Percentiles rank a stretch among this genome's conserved stretches.
Conservation (phyloP, 2,888 invertebrate genomes). For the Tromatobia lineatoria region DNA sequence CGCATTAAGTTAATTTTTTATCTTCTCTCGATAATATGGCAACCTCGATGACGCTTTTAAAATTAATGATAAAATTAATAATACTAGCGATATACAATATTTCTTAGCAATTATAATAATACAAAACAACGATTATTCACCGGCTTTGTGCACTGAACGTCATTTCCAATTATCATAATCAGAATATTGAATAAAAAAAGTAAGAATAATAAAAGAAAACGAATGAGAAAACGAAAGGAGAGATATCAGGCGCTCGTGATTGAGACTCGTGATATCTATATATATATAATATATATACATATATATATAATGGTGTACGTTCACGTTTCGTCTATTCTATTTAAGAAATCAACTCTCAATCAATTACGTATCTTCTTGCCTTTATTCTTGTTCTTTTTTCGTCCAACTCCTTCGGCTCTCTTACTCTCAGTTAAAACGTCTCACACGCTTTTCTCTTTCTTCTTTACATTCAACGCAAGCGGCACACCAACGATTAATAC, state of each 20-base stretch:
- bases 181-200: constrained; percentile 7
- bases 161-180: constrained; percentile 17
- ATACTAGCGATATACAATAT: constrained; percentile 72
- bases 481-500: constrained; percentile 39
- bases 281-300: too few species aligned
- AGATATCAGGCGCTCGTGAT: constrained; percentile 35
- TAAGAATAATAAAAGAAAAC: constrained; percentile 18
- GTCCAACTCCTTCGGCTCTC: background rate
- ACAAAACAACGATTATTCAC: constrained; percentile 28
- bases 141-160: constrained; percentile 39
- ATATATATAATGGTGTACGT: constrained; percentile 8
- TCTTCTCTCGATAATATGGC: constrained; percentile 75
- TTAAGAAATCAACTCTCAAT: constrained; percentile 17
- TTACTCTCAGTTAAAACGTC: constrained; percentile 3
- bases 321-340: constrained; percentile 11
- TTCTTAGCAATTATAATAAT: constrained; percentile 28
- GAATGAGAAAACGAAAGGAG: constrained; percentile 38
- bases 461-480: constrained; percentile 14
- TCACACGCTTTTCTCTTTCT: constrained; percentile 5
- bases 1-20: constrained; percentile 69
- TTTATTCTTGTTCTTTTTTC: constrained; percentile 1
- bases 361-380: background rate
- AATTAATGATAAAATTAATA: constrained; percentile 73
- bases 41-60: constrained; percentile 75
- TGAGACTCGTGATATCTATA: constrained; percentile 17